Percentiles rank a stretch among this genome's conserved stretches.
These are phyloP conservation scores for Plumapathes pennacea DNA, from an alignment of 92 coral and sea anemone species.

Conservation along the genomic window DNA sequence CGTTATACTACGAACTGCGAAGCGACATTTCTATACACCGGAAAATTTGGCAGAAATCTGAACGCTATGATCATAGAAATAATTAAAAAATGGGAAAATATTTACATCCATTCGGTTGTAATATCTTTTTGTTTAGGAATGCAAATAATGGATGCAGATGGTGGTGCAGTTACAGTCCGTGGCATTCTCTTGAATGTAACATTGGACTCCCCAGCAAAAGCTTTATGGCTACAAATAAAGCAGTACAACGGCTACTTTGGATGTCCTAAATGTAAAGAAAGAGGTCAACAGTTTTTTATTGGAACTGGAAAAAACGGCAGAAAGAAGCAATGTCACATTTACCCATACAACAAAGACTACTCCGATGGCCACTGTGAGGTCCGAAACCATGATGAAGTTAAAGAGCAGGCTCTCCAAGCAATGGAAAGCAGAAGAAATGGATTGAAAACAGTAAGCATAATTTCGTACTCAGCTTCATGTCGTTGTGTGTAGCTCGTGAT, in stretches of 20 bases:
- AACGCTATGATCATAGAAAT: too few relatives aligned
- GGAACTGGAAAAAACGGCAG: constrained; percentile 33
- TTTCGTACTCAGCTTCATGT: too few relatives aligned
- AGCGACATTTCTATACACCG: too few relatives aligned
- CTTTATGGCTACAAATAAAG: constrained; percentile 42
- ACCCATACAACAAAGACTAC: constrained; percentile 17
- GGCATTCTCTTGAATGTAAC: constrained; percentile 38
- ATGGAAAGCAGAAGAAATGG: constrained; percentile 19
- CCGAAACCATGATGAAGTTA: constrained; percentile 32
- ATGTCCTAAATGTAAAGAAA: constrained; percentile 35
- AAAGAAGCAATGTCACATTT: constrained; percentile 35
- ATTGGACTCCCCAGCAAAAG: constrained; percentile 38
- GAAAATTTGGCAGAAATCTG: too few relatives aligned
- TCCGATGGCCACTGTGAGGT: constrained; percentile 22
- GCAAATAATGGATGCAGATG: constrained; percentile 3
- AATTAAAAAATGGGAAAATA: too few relatives aligned
- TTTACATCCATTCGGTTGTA: too few relatives aligned
- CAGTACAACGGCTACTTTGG: constrained; percentile 42
- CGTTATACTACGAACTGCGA: too few relatives aligned
- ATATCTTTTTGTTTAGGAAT: constrained; percentile 9
- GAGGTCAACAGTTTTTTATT: constrained; percentile 31
- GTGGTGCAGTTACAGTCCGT: constrained; percentile 8
- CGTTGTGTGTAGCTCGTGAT: too few relatives aligned
- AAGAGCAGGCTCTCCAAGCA: constrained; percentile 42
- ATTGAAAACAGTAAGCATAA: constrained; percentile 19